Base-by-base conservation (phyloP, 1,140 invertebrate species). In the Zophobas atratus region DNA sequence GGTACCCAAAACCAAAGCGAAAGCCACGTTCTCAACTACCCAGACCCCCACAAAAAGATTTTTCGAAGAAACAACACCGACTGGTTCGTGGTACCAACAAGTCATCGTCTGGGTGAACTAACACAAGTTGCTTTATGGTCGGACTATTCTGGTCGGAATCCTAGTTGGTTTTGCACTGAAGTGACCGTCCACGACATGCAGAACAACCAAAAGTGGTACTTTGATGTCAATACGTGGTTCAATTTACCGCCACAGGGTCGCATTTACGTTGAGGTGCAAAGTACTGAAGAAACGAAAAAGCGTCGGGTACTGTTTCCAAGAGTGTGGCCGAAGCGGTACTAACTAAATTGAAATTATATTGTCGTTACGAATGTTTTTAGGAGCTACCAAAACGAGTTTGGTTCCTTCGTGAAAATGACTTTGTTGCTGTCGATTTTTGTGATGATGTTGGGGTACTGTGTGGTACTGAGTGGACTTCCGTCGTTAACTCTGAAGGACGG, bases 1-100 rank as follows among this genome's bases (percentile, higher is more conserved):
- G 71, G 71, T 1, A 1, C 39, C 6, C 32, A 73, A 73, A 20
- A 4, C 2, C 20, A 48, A 32, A 55, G 36, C 34, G 4, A 8
- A 36, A 73, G 49, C 33, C 71, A 73, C 39, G 3, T 73, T 41
- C 56, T 73, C 49, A 73, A 73, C 55, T 73, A 73, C 55, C 71
- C 71, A 1, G 71, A 73, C 32, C 71, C 71, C 1, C n/a, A 73
- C 2, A 43, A 56, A 56, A 20, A 36, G 6, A 73, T 73, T 20
- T 56, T 73, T 6, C 71, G 56, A 38, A 41, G 71, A 36, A 41
- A 41, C 4, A 73, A 73, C 36, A 5, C 36, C 5, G 71, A 73
- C 6, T 73, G 71, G 71, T 73, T 73, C n/a, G 4, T 73, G 2
- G 1, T 73, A 33, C 49, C 71, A 38, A 73, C 33, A 3, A 2